Conservation (phyloP, 2,797 vertebrate species). For the Setipinna tenuifilis region DNA sequence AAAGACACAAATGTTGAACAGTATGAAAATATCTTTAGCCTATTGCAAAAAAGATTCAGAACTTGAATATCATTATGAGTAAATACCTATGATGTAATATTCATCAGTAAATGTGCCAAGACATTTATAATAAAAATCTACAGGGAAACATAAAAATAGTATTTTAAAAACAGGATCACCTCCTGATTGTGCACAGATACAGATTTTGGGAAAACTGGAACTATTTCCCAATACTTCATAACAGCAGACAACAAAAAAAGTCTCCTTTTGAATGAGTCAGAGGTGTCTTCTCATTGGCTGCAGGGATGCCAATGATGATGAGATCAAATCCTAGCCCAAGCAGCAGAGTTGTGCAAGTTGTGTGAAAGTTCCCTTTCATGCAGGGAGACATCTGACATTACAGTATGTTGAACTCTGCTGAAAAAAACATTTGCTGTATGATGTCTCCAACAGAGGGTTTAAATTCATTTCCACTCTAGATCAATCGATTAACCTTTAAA, state of each 20-base stretch:
- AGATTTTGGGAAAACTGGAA: background rate
- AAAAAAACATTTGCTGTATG: background rate
- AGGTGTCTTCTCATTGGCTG: no score
- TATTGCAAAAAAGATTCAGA: background rate
- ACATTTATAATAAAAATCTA: no score
- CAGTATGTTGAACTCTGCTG: background rate
- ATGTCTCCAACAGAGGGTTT: background rate
- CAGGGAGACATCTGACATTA: background rate
- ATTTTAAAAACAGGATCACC: no score
- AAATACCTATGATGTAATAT: background rate
- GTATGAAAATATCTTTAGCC: slow-evolving; percentile 28
- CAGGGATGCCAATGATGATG: no score
- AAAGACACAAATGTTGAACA: slow-evolving; percentile 4
- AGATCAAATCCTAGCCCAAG: no score
- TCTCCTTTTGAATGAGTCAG: background rate
- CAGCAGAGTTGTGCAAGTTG: no score
- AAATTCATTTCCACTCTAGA: background rate
- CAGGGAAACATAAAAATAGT: no score
- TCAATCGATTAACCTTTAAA: background rate
- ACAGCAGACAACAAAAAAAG: background rate
- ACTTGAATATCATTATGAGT: background rate
- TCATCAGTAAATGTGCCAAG: no score
- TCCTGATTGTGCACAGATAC: no score
- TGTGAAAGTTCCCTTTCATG: background rate
- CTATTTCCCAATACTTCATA: no score